Conservation (phyloP, 2,888 invertebrate genomes). For the Syritta pipiens region DNA sequence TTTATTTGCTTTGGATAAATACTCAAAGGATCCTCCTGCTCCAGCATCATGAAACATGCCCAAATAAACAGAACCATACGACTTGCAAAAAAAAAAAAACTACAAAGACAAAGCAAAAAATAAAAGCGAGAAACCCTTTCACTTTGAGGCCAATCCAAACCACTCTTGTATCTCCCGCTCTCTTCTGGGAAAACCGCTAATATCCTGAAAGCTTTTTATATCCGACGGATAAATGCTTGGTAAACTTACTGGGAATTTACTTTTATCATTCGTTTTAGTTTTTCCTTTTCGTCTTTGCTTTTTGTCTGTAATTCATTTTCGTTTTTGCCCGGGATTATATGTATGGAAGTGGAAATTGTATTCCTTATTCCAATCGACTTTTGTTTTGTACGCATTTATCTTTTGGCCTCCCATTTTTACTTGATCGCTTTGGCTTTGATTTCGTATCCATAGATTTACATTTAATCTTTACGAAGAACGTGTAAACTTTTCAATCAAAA, state of each 20-base stretch:
- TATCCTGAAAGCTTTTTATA: conserved; percentile 65
- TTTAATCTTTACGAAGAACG: conserved; percentile 15
- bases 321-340: conserved; percentile 42
- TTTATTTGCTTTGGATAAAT: conserved; percentile 53
- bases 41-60: background rate
- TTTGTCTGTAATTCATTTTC: conserved; percentile 46
- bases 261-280: conserved; percentile 57
- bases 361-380: conserved; percentile 31
- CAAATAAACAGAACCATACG: conserved; percentile 19
- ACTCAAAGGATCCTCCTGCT: conserved; percentile 5
- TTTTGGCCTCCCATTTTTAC: background rate
- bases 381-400: background rate
- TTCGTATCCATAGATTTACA: conserved; percentile 22
- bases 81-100: too few relatives aligned
- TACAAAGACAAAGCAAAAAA: background rate
- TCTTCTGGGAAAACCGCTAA: conserved; percentile 61
- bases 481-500: conserved; percentile 38
- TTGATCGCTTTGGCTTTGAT: conserved; percentile 22
- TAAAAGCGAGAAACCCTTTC: conserved; percentile 21
- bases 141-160: conserved; percentile 32
- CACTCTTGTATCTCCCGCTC: conserved; percentile 26
- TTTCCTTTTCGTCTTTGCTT: background rate
- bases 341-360: conserved; percentile 27
- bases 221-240: conserved; percentile 53
- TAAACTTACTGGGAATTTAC: conserved; percentile 60